Base-by-base conservation (phyloP, 2,113 vertebrate species). In the Lampris megalopsis region DNA sequence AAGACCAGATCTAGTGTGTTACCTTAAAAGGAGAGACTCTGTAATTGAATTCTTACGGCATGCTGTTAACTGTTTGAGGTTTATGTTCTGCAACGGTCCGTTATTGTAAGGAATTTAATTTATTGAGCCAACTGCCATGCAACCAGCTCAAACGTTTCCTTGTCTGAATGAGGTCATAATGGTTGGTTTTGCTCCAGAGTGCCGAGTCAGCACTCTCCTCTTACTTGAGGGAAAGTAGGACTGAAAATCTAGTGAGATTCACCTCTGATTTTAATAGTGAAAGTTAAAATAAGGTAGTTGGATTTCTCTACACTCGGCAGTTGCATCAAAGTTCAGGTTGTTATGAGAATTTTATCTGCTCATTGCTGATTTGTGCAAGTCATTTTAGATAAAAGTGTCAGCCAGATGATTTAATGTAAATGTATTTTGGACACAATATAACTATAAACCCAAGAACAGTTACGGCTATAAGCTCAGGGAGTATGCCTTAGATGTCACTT, bases 11-110 rank as follows among this genome's bases (percentile, higher is more conserved):
- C 7, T 2, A 5, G 61, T 56, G 36, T 6, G 3, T 68, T 43
- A 24, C 89, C 88, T 85, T 90, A 90, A 78, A 93, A 84, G 89
- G 88, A 80, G 71, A 87, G 47, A 62, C 36, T 64, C 61, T 63
- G 77, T 68, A 75, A 75, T 67, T 38, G 24, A 47, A 67, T 66
- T 52, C 78, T 76, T 24, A 70, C 49, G 52, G 61, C 5, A 36
- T 24, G 71, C 36, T 68, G 67, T 58, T 82, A 68, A 69, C 0
- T 35, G 53, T 77, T 65, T 50, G 36, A 74, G 24, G 67, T 68
- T 54, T 42, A 9, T 59, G 61, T 65, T 84, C 49, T 72, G 66
- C 13, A 63, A 71, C 36, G 36, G 36, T 13, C 13, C 0, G 62
- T 62, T 49, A 43, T 24, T 63, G 68, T 78, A 42, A 82, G 75